Percentiles rank a stretch among this genome's conserved stretches.
These are phyloP conservation scores for Tenualosa thibaudeaui DNA, from an alignment of 2,797 vertebrate genomes.

Conservation along the genomic window DNA sequence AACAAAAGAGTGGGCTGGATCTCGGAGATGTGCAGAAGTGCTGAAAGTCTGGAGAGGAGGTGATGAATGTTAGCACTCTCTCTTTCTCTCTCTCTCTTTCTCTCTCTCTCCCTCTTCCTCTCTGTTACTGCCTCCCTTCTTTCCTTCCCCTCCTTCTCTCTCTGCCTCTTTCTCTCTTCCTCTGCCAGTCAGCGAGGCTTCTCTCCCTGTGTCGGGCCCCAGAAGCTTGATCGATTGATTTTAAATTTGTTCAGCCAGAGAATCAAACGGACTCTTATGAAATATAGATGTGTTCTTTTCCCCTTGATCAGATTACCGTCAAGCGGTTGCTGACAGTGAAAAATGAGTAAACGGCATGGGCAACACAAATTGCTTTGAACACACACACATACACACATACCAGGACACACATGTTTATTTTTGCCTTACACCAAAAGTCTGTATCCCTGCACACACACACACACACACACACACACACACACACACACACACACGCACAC, in stretches of 20 bases:
- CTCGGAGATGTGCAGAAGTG: neutral
- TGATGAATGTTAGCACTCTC: slow-evolving; percentile 34
- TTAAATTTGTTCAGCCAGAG: slow-evolving; percentile 76
- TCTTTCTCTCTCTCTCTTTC: neutral
- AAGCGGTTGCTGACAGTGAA: slow-evolving; percentile 53
- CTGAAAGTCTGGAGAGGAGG: neutral
- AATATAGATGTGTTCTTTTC: slow-evolving; percentile 74
- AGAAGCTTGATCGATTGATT: slow-evolving; percentile 74
- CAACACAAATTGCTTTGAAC: slow-evolving; percentile 32
- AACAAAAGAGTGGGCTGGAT: neutral
- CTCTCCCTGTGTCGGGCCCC: slow-evolving; percentile 41
- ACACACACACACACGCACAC: slow-evolving; percentile 21
- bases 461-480: slow-evolving; percentile 30
- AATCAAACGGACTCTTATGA: slow-evolving; percentile 73
- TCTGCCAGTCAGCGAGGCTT: neutral
- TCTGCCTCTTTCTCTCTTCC: neutral
- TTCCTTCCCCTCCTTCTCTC: neutral
- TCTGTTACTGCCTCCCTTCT: neutral
- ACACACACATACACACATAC: neutral
- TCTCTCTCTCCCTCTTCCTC: neutral
- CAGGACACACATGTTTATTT: neutral
- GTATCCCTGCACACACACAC: neutral
- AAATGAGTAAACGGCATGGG: slow-evolving; percentile 47
- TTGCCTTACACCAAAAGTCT: neutral
- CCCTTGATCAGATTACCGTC: slow-evolving; percentile 72